These are phyloP conservation scores for Neolamprologus cancellatus DNA, from an alignment of 2,113 vertebrate species.

Conservation along the genomic window DNA sequence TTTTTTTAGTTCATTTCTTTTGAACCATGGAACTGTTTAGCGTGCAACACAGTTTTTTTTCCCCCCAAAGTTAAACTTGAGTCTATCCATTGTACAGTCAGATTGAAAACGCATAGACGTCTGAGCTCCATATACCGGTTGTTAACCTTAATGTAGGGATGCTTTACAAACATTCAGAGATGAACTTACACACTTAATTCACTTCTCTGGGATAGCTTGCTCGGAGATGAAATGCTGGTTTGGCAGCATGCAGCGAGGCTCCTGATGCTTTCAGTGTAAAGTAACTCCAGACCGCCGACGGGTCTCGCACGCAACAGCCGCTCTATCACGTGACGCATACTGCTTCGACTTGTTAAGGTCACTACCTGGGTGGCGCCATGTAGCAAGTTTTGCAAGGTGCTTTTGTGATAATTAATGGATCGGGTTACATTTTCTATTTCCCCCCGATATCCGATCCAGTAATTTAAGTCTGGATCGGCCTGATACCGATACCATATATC, in stretches of 20 bases:
- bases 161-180: too few relatives aligned
- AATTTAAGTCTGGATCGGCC: background rate
- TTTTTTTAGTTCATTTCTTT: too few relatives aligned
- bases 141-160: too few relatives aligned
- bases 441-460: background rate
- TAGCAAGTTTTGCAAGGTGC: background rate
- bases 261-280: background rate
- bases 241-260: background rate
- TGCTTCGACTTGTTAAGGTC: background rate
- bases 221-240: background rate
- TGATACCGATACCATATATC: background rate
- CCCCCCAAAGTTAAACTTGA: background rate
- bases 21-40: too few relatives aligned
- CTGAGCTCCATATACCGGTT: too few relatives aligned
- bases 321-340: background rate
- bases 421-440: background rate
- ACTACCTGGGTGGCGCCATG: rapidly evolving
- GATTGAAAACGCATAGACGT: too few relatives aligned
- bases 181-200: too few relatives aligned
- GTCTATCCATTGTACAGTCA: too few relatives aligned
- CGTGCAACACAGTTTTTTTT: background rate
- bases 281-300: background rate
- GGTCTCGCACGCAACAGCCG: background rate
- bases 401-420: background rate
- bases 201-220: too few relatives aligned